Evolutionary conservation across 2,113 vertebrate genomes (phyloP), one percentile per base, ranked within the genome.

Genomic region (Chelonoidis abingdonii): DNA sequence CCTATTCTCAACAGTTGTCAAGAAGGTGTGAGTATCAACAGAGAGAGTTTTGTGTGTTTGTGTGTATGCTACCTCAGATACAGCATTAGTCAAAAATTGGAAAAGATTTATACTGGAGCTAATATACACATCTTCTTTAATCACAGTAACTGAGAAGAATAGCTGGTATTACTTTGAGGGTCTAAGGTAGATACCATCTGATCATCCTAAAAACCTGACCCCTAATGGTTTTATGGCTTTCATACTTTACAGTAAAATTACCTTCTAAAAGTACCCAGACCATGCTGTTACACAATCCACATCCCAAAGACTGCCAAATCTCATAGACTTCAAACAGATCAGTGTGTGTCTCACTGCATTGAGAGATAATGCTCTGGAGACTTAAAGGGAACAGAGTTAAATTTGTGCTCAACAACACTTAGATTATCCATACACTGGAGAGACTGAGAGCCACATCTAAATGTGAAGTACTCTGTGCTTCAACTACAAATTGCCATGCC

Each of bases 221-320:
- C 22, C 1, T 87, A 47, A 6, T 84, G 4, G 80, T 1, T 56
- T 16, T 72, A 38, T 19, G 35, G 5, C 31, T 25, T 25, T 11
- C 62, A 7, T 44, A 1, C 38, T 83, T 91, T 57, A 4, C 65
- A 38, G 7, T 22, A 72, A 53, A 69, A 35, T 57, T 78, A 2
- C 59, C 31, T 65, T 56, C 35, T 84, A 80, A 84, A 75, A 57
- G 2, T 19, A 9, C 31, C 27, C 84, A 84, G 76, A 6, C 41
- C 14, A 76, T 41, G 7, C 27, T 29, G 5, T 1, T 62, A n/a
- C 1, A 1, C 76, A 24, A 80, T 2, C 24, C 89, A 14, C 0
- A 88, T 9, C 19, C 84, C 9, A 9, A 89, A 22, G 59, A 53
- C 69, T 12, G 5, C 4, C 89, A 53, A 11, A 1, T 91, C 44